Conservation (phyloP, 2,888 invertebrate species). For the Phalangium opilio region DNA sequence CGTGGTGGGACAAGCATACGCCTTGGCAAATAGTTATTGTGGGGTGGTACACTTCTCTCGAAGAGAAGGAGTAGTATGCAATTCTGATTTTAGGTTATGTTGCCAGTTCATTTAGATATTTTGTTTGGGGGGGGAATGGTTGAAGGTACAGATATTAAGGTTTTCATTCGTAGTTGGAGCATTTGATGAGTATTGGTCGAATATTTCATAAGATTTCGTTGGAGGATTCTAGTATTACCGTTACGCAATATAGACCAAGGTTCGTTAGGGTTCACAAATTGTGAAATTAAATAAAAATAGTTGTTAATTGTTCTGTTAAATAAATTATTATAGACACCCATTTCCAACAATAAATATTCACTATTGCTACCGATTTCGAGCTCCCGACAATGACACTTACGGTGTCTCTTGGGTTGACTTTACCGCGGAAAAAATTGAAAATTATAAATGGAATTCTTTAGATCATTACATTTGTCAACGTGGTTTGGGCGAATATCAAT, state of each 20-base stretch:
- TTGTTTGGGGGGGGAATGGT: too few relatives aligned
- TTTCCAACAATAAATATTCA: constrained; percentile 73
- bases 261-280: too few relatives aligned
- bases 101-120: too few relatives aligned
- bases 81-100: too few relatives aligned
- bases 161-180: constrained; percentile 44
- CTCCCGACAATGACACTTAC: constrained; percentile 79
- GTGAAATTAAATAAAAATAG: too few relatives aligned
- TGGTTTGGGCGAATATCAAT: constrained; percentile 76
- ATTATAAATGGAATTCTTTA: constrained; percentile 94
- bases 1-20: too few relatives aligned
- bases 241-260: constrained; percentile 87
- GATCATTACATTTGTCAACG: constrained; percentile 92
- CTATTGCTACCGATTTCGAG: constrained; percentile 80
- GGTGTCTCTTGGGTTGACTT: constrained; percentile 90
- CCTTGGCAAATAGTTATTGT: too few relatives aligned
- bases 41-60: too few relatives aligned
- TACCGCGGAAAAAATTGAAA: constrained; percentile 83
- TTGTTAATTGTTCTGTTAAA: too few relatives aligned
- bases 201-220: constrained; percentile 84
- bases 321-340: constrained; percentile 53
- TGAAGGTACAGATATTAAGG: too few relatives aligned
- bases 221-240: constrained; percentile 74
- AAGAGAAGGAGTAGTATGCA: too few relatives aligned
- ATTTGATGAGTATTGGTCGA: constrained; percentile 77